phyloP scores from a whole-genome alignment of 2,797 vertebrate species.

The Amblyraja radiata region DNA sequence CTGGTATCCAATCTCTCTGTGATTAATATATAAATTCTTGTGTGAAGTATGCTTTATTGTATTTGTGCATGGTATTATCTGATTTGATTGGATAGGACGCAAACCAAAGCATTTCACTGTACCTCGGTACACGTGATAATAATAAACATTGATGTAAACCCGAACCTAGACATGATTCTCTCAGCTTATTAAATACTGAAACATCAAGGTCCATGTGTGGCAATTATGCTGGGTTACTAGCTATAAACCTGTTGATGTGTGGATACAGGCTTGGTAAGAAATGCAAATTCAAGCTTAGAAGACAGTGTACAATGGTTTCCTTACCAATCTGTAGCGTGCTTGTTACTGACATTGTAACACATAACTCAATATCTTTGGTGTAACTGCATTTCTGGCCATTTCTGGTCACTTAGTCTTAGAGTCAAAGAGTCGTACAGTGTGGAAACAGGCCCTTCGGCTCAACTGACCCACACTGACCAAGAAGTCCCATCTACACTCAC shows the following conservation, averaged over 20 bases:
- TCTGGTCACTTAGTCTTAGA: no score
- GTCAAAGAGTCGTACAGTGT: no score
- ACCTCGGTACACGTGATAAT: no score
- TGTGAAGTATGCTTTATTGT: neutral
- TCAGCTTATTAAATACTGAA: neutral
- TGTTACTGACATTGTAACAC: neutral
- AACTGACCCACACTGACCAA: no score
- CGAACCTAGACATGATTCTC: no score
- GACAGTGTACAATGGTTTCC: neutral
- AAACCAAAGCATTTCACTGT: no score
- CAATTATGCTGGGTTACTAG: neutral
- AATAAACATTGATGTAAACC: no score
- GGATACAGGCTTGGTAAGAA: neutral
- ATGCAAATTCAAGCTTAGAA: neutral
- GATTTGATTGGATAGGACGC: no score
- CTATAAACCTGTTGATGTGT: neutral
- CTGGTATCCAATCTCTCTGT: neutral
- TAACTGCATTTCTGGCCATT: no score
- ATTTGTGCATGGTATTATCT: no score
- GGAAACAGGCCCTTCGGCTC: no score
- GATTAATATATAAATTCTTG: neutral
- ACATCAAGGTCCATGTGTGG: neutral
- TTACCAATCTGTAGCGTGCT: neutral
- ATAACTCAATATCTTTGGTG: neutral
- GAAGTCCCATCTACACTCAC: no score